A percentile compares a stretch with the other conserved stretches of the same genome.
These are phyloP conservation scores for Coregonus ussuriensis DNA, from an alignment of 2,797 vertebrate genomes.

Conservation along the genomic window DNA sequence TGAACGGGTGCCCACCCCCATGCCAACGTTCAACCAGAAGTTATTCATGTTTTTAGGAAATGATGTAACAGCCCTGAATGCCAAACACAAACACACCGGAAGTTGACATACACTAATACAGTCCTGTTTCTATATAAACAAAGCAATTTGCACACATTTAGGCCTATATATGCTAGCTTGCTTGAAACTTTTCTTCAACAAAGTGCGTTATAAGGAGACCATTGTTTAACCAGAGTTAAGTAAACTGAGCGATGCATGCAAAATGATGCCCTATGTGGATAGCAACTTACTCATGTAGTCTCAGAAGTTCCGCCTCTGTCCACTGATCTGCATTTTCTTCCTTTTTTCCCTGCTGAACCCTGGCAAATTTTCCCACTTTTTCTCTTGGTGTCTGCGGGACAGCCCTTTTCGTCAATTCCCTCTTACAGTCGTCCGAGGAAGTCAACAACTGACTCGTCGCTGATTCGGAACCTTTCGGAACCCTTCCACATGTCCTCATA, in stretches of 20 bases:
- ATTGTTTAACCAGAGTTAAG: too few species aligned
- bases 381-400: background rate
- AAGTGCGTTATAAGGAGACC: too few species aligned
- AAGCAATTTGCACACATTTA: background rate
- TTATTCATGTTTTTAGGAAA: constrained; percentile 78
- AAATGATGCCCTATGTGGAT: background rate
- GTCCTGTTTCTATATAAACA: background rate
- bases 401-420: background rate
- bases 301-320: constrained; percentile 69
- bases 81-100: constrained; percentile 10
- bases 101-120: background rate
- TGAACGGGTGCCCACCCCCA: constrained; percentile 81
- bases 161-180: too few species aligned
- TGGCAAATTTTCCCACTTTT: background rate
- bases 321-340: constrained; percentile 58
- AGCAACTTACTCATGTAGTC: constrained; percentile 67
- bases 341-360: background rate
- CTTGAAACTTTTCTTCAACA: too few species aligned
- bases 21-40: constrained; percentile 87
- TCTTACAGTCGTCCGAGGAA: background rate
- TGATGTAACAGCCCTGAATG: constrained; percentile 76
- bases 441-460: background rate
- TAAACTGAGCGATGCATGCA: too few species aligned
- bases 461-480: background rate
- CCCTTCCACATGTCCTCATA: background rate